Conservation (phyloP, 2,888 invertebrate genomes). For the Oscheius sp. region DNA sequence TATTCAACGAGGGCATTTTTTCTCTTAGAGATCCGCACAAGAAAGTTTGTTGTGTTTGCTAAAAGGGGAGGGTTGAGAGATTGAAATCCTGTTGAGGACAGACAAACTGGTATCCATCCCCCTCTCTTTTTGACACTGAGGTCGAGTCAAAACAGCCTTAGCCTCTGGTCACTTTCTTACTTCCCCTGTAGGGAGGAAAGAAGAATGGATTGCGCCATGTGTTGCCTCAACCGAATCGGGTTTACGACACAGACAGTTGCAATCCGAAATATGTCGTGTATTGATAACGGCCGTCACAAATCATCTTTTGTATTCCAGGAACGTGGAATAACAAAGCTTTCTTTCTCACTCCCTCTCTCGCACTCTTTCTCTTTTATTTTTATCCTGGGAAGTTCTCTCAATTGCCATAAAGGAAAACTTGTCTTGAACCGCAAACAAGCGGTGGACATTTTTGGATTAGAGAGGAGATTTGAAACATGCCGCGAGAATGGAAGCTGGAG, state of each 20-base stretch:
- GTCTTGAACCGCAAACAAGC: constrained; percentile 3
- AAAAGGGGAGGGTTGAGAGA: too few relatives aligned
- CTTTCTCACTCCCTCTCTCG: neutral
- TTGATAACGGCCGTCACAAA: constrained; percentile 26
- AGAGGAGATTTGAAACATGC: constrained; percentile 19
- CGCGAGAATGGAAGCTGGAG: constrained; percentile 15
- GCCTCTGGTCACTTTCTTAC: neutral
- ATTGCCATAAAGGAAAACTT: constrained; percentile 4
- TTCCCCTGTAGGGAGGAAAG: neutral
- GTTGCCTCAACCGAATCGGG: constrained; percentile 22
- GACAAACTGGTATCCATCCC: constrained; percentile 24
- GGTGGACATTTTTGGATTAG: constrained; percentile 26
- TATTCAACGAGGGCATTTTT: neutral
- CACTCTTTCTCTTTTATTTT: neutral
- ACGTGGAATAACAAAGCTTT: too few relatives aligned
- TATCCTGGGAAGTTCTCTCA: too few relatives aligned
- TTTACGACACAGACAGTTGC: constrained; percentile 24
- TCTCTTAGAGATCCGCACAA: neutral
- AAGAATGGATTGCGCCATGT: constrained; percentile 16
- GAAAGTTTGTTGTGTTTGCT: constrained; percentile 14
- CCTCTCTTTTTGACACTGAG: constrained; percentile 19
- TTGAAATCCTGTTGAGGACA: constrained; percentile 20
- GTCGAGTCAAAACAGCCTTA: constrained; percentile 10
- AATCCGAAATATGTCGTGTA: constrained; percentile 2
- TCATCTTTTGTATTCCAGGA: neutral